Evolutionary conservation across 2,888 invertebrate genomes (phyloP).

Genomic region (Meta bourneti): DNA sequence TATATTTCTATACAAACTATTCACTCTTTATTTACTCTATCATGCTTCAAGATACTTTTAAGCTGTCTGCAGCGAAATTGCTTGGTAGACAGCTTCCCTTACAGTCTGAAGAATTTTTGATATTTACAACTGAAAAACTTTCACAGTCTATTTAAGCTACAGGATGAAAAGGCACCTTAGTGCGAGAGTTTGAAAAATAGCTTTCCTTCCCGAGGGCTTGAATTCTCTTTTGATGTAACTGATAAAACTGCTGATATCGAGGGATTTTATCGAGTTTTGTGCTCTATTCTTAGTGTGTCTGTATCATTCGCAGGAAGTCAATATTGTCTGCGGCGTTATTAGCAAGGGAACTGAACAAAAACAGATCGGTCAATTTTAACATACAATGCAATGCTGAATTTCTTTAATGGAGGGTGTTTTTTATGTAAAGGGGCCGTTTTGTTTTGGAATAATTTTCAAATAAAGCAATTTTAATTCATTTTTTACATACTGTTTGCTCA

Average conservation of each 20-base stretch:
- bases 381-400: too few species aligned
- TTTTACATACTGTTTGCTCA: too few species aligned
- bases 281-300: too few species aligned
- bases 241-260: background rate
- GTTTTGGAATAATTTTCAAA: too few species aligned
- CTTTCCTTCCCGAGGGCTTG: background rate
- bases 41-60: background rate
- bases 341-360: too few species aligned
- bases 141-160: background rate
- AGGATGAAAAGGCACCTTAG: background rate
- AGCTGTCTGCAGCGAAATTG: background rate
- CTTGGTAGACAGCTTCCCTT: background rate
- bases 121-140: constrained; percentile 1
- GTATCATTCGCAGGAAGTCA: too few species aligned
- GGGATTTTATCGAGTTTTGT: background rate
- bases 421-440: too few species aligned
- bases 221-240: background rate
- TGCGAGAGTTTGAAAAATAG: background rate
- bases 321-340: too few species aligned
- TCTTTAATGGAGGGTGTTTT: too few species aligned
- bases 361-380: too few species aligned
- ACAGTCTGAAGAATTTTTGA: background rate
- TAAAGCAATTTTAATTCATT: too few species aligned
- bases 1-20: constrained; percentile 1
- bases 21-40: background rate